phyloP scores from a whole-genome alignment of 1,140 invertebrate species.

The Idris sp. region DNA sequence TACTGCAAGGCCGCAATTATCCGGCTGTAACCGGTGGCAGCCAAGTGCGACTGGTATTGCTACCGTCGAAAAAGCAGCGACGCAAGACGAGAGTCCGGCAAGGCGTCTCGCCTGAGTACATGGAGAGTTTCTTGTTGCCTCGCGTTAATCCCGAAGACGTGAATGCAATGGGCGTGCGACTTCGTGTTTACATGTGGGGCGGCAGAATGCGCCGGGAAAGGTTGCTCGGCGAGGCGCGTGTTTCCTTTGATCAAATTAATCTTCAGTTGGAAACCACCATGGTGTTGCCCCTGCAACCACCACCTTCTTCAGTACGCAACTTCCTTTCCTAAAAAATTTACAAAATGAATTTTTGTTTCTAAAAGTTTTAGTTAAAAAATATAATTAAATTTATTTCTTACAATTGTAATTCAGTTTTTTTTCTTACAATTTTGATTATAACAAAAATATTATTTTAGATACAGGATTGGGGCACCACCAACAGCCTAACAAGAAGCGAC shows the following conservation, averaged over 20 bases:
- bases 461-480: slow-evolving; percentile 75
- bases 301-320: slow-evolving; percentile 81
- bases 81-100: slow-evolving; percentile 94
- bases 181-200: slow-evolving; percentile 86
- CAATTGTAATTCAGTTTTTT: no score
- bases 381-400: no score
- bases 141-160: slow-evolving; percentile 96
- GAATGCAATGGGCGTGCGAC: slow-evolving; percentile 91
- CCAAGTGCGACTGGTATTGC: slow-evolving; percentile 90
- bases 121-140: slow-evolving; percentile 94
- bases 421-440: no score
- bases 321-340: slow-evolving; percentile 1
- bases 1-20: slow-evolving; percentile 91
- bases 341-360: no score
- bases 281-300: slow-evolving; percentile 91
- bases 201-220: slow-evolving; percentile 93
- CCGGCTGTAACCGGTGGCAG: slow-evolving; percentile 85
- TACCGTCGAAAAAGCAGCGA: slow-evolving; percentile 94
- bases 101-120: slow-evolving; percentile 92
- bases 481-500: slow-evolving; percentile 91
- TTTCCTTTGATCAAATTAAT: slow-evolving; percentile 92
- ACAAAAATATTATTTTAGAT: slow-evolving; percentile 49
- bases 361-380: no score
- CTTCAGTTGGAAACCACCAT: slow-evolving; percentile 92
- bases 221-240: slow-evolving; percentile 92